phyloP scores from a whole-genome alignment of 2,888 invertebrate species.

The Julus scandinavius region DNA sequence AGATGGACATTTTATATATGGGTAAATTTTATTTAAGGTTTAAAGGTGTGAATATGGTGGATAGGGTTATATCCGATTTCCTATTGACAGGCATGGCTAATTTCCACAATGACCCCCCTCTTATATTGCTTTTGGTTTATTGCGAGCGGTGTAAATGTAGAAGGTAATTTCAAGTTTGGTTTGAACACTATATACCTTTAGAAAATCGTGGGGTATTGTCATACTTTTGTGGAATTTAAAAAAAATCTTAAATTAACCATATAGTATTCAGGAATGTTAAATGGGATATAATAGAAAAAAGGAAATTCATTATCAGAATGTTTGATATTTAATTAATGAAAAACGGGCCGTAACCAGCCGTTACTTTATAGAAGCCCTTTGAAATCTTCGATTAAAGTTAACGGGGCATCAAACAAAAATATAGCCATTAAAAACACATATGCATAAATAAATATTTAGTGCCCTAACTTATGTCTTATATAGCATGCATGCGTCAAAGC shows the following conservation, averaged over 20 bases:
- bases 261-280: background rate
- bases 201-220: background rate
- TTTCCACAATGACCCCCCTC: constrained; percentile 13
- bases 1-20: background rate
- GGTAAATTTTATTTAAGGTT: background rate
- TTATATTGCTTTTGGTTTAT: constrained; percentile 35
- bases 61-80: background rate
- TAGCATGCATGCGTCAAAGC: background rate
- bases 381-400: background rate
- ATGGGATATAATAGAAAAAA: too few species aligned
- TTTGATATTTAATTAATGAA: too few species aligned
- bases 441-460: background rate
- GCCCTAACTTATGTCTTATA: background rate
- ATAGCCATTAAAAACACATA: background rate
- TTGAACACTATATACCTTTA: background rate
- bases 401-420: background rate
- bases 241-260: background rate
- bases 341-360: too few species aligned
- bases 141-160: background rate
- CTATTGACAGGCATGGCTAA: background rate
- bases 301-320: too few species aligned
- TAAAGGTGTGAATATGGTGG: background rate
- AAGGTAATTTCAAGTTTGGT: background rate
- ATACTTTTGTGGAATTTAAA: background rate
- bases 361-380: too few species aligned